A percentile compares a stretch with the other conserved stretches of the same genome.
phyloP scores from a whole-genome alignment of 2,888 invertebrate species.

The Acrocyrtus sp. region DNA sequence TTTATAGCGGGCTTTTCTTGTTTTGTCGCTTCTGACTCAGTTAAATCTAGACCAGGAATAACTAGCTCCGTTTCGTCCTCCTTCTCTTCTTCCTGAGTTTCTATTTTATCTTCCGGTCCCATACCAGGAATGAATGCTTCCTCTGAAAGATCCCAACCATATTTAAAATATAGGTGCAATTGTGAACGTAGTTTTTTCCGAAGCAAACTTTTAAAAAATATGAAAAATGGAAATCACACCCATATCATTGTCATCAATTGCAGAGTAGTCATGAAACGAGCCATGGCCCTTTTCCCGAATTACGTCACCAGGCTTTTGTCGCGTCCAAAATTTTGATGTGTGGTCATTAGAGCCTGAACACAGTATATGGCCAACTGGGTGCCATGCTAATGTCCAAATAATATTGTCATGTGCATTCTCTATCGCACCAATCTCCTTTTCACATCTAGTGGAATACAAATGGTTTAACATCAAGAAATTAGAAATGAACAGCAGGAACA shows the following conservation, averaged over 20 bases:
- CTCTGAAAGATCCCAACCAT: slow-evolving; percentile 68
- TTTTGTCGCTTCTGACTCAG: slow-evolving; percentile 63
- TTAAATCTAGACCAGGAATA: slow-evolving; percentile 88
- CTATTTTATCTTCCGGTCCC: slow-evolving; percentile 97
- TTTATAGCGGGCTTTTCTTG: slow-evolving; percentile 64
- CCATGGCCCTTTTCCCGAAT: slow-evolving; percentile 86
- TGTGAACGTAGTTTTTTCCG: too few relatives aligned
- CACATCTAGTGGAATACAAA: slow-evolving; percentile 73
- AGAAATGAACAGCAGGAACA: too few relatives aligned
- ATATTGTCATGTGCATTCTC: slow-evolving; percentile 99
- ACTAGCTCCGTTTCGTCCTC: slow-evolving; percentile 65
- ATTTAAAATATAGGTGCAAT: slow-evolving; percentile 24
- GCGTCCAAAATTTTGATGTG: slow-evolving; percentile 98
- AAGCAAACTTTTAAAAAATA: background rate
- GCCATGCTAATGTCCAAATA: slow-evolving; percentile 99
- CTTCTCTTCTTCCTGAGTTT: slow-evolving; percentile 66
- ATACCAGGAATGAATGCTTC: slow-evolving; percentile 93
- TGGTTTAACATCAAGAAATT: background rate
- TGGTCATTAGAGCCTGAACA: slow-evolving; percentile 99
- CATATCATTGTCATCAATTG: slow-evolving; percentile 77
- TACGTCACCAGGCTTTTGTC: slow-evolving; percentile 97
- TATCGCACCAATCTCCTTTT: slow-evolving; percentile 97
- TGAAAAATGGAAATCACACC: slow-evolving; percentile 66
- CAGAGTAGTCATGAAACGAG: slow-evolving; percentile 66
- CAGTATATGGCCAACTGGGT: slow-evolving; percentile 97